These are phyloP conservation scores for Drosophila austrosaltans DNA, from an alignment of 2,888 invertebrate species.

Conservation along the genomic window DNA sequence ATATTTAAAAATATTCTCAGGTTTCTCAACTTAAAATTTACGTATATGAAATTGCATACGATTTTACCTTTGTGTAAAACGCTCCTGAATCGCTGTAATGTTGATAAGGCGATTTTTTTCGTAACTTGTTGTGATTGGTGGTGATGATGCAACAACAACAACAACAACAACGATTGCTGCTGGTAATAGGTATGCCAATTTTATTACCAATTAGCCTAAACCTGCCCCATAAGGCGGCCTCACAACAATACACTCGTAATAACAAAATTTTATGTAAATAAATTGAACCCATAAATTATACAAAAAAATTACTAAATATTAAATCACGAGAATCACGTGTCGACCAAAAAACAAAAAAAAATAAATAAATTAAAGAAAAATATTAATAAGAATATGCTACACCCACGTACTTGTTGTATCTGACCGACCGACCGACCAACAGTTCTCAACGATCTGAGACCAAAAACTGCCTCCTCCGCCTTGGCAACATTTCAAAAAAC, in stretches of 20 bases:
- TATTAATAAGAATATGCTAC: slow-evolving; percentile 33
- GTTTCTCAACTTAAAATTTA: no score
- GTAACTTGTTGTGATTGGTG: slow-evolving; percentile 24
- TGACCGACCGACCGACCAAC: slow-evolving; percentile 23
- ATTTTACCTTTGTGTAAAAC: slow-evolving; percentile 49
- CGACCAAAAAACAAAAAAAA: not conserved
- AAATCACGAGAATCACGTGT: slow-evolving; percentile 50
- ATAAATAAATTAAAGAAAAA: not conserved
- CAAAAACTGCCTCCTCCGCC: slow-evolving; percentile 29
- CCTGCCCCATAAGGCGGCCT: slow-evolving; percentile 22
- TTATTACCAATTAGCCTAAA: not conserved
- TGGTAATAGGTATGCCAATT: slow-evolving; percentile 9
- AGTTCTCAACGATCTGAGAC: slow-evolving; percentile 31
- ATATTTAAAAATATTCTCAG: no score
- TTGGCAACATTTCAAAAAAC: slow-evolving; percentile 41
- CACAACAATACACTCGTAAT: slow-evolving; percentile 38
- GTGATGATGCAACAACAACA: slow-evolving; percentile 35
- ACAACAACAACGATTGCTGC: slow-evolving; percentile 17
- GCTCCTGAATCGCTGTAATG: slow-evolving; percentile 27
- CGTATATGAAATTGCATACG: no score
- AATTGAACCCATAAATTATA: slow-evolving; percentile 47
- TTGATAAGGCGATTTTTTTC: not conserved
- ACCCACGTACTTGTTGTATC: slow-evolving; percentile 39
- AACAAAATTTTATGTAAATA: slow-evolving; percentile 43
- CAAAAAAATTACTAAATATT: not conserved